Evolutionary conservation across 2,797 vertebrate species (phyloP), one percentile per base, ranked within the genome.

Genomic region (Lacerta viridis): DNA sequence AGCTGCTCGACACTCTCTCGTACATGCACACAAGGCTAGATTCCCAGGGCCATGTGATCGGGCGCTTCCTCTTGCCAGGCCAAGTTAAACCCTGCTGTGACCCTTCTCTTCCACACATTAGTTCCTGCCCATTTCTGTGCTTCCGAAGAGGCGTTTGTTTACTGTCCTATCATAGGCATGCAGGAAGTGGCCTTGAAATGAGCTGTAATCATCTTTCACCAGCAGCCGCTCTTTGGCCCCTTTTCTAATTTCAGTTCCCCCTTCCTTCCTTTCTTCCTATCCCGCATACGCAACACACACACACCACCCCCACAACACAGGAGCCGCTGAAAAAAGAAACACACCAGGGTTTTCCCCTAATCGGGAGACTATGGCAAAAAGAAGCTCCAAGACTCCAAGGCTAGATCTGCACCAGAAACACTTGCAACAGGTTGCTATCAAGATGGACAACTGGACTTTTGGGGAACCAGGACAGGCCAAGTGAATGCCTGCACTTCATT

Each of bases 221-320:
- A 94, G 96, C 96, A 97, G 96, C 96, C 97, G 97, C 97, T 97
- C 97, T 97, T 97, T 95, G 90, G 85, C 85, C 95, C 88, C 92
- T 89, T 93, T 94, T 86, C 95, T 96, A 95, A 95, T 94, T 94
- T 93, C 92, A 94, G 91, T 93, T 94, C 92, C 92, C 91, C 89
- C 94, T 84, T 84, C 69, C 77, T 91, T 90, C 87, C 86, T 79
- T 59, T 29, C 55, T 0, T 36, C 9, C 69, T 89, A 84, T 75
- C 59, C 83, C 66, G 5, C 88, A 88, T 90, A 85, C 90, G 50
- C 50, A 50, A 50, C 50, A 50, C 46, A 50, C 46, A 50, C 50
- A 55, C 50, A 4, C 92, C 89, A 91, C 90, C 84, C 84, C 93
- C 8, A 1, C 61, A 18, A 86, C 61, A 43, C 55, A 59, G 55